Conservation (phyloP, 2,113 vertebrate species). For the Etheostoma spectabile region DNA sequence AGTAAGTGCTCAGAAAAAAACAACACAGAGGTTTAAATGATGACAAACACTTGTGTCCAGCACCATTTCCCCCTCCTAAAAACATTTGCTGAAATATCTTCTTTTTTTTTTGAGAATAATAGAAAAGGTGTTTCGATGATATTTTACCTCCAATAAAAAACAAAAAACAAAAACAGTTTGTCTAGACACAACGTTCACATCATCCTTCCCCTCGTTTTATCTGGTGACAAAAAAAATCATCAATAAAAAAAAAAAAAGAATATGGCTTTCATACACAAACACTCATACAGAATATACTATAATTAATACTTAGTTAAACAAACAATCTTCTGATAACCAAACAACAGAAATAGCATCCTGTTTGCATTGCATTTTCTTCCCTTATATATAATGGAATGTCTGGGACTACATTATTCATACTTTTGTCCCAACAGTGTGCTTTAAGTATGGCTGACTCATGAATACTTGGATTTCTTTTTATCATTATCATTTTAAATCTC, state of each 20-base stretch:
- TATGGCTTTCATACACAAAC: constrained; percentile 82
- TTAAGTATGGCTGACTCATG: constrained; percentile 78
- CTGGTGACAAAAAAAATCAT: constrained; percentile 33
- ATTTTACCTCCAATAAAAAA: constrained; percentile 42
- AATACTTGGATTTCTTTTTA: constrained; percentile 44
- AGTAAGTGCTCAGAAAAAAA: constrained; percentile 78
- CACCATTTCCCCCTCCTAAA: constrained; percentile 50
- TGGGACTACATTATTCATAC: constrained; percentile 70
- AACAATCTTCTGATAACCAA: constrained; percentile 45
- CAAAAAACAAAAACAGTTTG: not conserved
- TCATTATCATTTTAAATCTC: constrained; percentile 51
- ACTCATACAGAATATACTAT: constrained; percentile 69
- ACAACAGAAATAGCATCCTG: constrained; percentile 62
- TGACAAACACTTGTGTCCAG: constrained; percentile 55
- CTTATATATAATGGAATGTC: constrained; percentile 80
- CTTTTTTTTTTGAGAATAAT: constrained; percentile 26
- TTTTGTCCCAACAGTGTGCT: constrained; percentile 80
- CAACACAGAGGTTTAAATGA: constrained; percentile 56
- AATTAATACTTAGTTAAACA: constrained; percentile 71
- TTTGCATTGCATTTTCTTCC: constrained; percentile 75
- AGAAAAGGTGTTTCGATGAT: constrained; percentile 42
- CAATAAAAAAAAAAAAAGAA: constrained; percentile 40
- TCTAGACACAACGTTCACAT: constrained; percentile 35
- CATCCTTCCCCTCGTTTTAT: constrained; percentile 25
- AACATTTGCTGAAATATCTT: constrained; percentile 52